phyloP scores from a whole-genome alignment of 2,797 vertebrate species.

The Falco peregrinus region DNA sequence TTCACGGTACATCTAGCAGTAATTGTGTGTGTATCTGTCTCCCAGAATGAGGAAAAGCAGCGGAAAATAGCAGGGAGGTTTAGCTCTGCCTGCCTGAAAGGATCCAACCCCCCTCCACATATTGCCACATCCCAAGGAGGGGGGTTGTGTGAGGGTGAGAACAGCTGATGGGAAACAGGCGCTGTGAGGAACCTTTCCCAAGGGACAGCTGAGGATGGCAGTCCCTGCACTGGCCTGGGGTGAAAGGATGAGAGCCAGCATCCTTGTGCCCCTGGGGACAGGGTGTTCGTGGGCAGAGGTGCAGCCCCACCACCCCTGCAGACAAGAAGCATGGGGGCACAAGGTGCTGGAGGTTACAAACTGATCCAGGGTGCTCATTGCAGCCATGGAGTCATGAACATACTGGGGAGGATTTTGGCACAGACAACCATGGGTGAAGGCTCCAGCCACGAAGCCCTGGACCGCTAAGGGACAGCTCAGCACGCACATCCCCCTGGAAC shows the following conservation, averaged over 20 bases:
- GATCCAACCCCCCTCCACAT: rapidly evolving
- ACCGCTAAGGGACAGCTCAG: not conserved
- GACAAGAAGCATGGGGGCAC: rapidly evolving
- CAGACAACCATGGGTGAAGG: not conserved
- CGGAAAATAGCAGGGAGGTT: not conserved
- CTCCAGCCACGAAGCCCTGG: not conserved
- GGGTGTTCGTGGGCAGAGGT: not conserved
- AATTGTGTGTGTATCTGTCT: not conserved
- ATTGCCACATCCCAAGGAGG: not conserved
- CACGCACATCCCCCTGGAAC: not conserved
- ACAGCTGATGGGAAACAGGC: not conserved
- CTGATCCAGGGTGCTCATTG: rapidly evolving
- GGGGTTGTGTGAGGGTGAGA: not conserved
- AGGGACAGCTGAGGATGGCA: not conserved
- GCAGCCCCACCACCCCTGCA: not conserved
- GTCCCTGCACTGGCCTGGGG: not conserved
- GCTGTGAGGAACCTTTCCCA: not conserved
- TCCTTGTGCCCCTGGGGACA: not conserved
- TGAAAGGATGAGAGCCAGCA: not conserved
- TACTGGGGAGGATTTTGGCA: not conserved
- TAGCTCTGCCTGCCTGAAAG: not conserved
- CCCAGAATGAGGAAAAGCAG: not conserved
- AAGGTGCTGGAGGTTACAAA: not conserved
- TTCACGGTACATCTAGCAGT: not conserved
- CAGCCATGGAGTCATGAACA: not conserved